phyloP scores from a whole-genome alignment of 1,140 invertebrate species.

The Cephus cinctus region DNA sequence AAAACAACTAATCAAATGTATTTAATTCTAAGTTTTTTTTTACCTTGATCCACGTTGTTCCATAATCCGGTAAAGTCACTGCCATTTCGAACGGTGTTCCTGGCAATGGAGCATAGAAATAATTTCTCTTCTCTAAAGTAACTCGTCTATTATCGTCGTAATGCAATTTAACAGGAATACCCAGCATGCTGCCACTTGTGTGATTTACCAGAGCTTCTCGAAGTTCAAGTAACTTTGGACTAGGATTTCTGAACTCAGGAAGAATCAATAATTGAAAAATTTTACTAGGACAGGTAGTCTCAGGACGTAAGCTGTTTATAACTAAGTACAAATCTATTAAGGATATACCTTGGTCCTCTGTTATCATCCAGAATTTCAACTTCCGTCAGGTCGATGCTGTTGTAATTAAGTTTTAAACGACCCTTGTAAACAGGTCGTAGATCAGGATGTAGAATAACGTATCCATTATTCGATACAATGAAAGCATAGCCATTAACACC shows the following conservation, averaged over 20 bases:
- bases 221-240: constrained; percentile 57
- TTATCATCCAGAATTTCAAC: constrained; percentile 84
- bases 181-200: constrained; percentile 62
- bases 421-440: constrained; percentile 71
- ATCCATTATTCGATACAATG: constrained; percentile 95
- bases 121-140: constrained; percentile 76
- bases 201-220: constrained; percentile 74
- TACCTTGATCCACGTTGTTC: constrained; percentile 71
- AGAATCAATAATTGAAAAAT: not conserved
- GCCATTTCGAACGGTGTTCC: constrained; percentile 86
- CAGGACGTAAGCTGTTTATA: constrained; percentile 1
- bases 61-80: constrained; percentile 79
- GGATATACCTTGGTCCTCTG: constrained; percentile 54
- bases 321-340: constrained; percentile 11
- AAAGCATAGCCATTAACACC: constrained; percentile 96
- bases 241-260: constrained; percentile 41
- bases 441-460: constrained; percentile 80
- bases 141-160: constrained; percentile 82
- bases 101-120: constrained; percentile 77
- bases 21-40: constrained; percentile 6
- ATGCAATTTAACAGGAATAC: constrained; percentile 74
- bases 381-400: constrained; percentile 94
- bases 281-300: not conserved
- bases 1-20: constrained; percentile 5
- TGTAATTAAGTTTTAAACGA: constrained; percentile 87